phyloP scores from a whole-genome alignment of 2,113 vertebrate genomes.

The Girardinichthys multiradiatus region DNA sequence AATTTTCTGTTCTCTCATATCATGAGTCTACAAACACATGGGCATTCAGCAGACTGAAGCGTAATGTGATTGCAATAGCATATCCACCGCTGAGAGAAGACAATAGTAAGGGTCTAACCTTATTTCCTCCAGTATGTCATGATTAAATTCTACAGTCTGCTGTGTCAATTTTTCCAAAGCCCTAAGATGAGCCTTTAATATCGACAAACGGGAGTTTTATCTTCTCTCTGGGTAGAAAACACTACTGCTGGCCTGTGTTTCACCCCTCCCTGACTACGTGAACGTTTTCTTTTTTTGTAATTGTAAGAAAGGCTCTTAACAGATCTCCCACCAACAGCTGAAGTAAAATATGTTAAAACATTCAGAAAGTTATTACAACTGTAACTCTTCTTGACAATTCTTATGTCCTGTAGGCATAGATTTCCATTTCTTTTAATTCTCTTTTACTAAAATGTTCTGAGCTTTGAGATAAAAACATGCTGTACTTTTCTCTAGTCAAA shows the following conservation, averaged over 20 bases:
- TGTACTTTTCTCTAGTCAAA: slow-evolving; percentile 22
- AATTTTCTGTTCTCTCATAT: neutral
- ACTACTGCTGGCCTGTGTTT: slow-evolving; percentile 39
- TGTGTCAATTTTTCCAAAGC: slow-evolving; percentile 44
- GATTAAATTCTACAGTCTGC: slow-evolving; percentile 59
- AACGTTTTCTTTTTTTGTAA: slow-evolving; percentile 43
- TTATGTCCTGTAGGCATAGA: slow-evolving; percentile 51
- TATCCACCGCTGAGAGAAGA: slow-evolving; percentile 37
- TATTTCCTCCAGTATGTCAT: slow-evolving; percentile 49
- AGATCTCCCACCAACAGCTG: slow-evolving; percentile 29
- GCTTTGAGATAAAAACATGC: slow-evolving; percentile 28
- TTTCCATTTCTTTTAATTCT: slow-evolving; percentile 36
- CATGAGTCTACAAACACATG: neutral
- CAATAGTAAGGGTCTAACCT: slow-evolving; percentile 51
- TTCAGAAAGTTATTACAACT: slow-evolving; percentile 34
- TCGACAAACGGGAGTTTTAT: slow-evolving; percentile 54
- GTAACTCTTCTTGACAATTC: slow-evolving; percentile 16
- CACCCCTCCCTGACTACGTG: slow-evolving; percentile 45
- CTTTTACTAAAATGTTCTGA: slow-evolving; percentile 29
- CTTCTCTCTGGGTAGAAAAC: slow-evolving; percentile 41
- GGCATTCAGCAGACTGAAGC: slow-evolving; percentile 25
- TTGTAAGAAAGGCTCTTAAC: slow-evolving; percentile 47
- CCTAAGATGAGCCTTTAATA: slow-evolving; percentile 53
- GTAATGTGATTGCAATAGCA: slow-evolving; percentile 27
- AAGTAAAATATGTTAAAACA: slow-evolving; percentile 35